Evolutionary conservation across 1,140 invertebrate genomes (phyloP).

Genomic region (Trypoxylus dichotomus): DNA sequence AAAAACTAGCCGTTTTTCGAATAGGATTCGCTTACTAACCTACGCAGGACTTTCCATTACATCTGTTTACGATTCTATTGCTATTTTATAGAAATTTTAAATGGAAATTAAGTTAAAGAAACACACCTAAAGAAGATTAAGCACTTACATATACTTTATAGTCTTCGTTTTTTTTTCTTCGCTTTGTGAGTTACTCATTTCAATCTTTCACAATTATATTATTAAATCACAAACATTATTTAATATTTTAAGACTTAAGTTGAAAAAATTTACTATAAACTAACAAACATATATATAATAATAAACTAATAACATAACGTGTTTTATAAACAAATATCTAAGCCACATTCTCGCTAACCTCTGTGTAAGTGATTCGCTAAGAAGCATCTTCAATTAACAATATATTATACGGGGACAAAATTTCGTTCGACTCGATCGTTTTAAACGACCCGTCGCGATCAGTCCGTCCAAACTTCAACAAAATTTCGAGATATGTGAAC

Average conservation of each 20-base stretch:
- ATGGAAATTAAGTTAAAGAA: slow-evolving; percentile 32
- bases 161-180: not conserved
- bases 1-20: not conserved
- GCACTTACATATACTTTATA: not conserved
- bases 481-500: slow-evolving; percentile 9
- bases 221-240: slow-evolving; percentile 47
- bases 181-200: slow-evolving; percentile 27
- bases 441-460: not conserved
- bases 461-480: not conserved
- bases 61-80: slow-evolving; percentile 30
- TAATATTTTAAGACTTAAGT: slow-evolving; percentile 45
- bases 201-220: slow-evolving; percentile 26
- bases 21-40: not conserved
- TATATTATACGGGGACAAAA: not conserved
- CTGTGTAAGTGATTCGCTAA: not conserved
- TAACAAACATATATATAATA: slow-evolving; percentile 53
- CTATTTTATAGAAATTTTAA: slow-evolving; percentile 27
- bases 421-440: not conserved
- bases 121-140: not conserved
- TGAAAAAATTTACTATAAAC: slow-evolving; percentile 53
- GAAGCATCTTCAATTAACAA: slow-evolving; percentile 5
- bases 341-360: slow-evolving; percentile 16
- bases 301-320: slow-evolving; percentile 50
- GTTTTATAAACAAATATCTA: slow-evolving; percentile 31
- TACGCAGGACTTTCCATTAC: slow-evolving; percentile 29